These are phyloP conservation scores for Isichthys henryi DNA, from an alignment of 2,113 vertebrate genomes.

Conservation along the genomic window DNA sequence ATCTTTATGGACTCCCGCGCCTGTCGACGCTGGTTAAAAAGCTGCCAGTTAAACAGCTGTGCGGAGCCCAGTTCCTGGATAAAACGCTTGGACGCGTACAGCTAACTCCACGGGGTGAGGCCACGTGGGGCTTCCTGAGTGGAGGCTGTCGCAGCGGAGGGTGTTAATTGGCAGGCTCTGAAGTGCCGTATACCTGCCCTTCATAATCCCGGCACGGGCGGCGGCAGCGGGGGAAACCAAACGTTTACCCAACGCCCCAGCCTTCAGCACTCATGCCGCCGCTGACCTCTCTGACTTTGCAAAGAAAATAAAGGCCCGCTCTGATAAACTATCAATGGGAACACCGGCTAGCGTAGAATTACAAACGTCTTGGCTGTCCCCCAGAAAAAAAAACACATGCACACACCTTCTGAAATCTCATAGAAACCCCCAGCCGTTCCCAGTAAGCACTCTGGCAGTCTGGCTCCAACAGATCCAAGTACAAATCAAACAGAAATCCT, in stretches of 20 bases:
- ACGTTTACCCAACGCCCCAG: slow-evolving; percentile 50
- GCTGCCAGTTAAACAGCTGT: slow-evolving; percentile 63
- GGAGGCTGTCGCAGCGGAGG: slow-evolving; percentile 55
- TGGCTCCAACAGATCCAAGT: slow-evolving; percentile 34
- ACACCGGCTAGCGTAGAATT: slow-evolving; percentile 21
- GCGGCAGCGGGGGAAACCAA: slow-evolving; percentile 46
- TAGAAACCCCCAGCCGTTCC: not conserved
- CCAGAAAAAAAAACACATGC: not conserved
- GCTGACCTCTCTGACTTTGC: slow-evolving; percentile 32
- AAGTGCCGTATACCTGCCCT: slow-evolving; percentile 61
- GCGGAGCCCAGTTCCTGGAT: slow-evolving; percentile 51
- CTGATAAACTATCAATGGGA: slow-evolving; percentile 25
- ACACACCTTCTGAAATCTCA: not conserved
- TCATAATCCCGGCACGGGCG: slow-evolving; percentile 55
- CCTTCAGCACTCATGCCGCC: slow-evolving; percentile 27
- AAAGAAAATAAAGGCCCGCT: slow-evolving; percentile 34
- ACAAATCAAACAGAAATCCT: slow-evolving; percentile 28
- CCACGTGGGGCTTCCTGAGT: slow-evolving; percentile 63
- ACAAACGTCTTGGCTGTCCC: not conserved
- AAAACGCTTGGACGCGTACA: slow-evolving; percentile 58
- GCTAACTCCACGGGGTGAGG: slow-evolving; percentile 59
- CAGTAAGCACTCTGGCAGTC: slow-evolving; percentile 34
- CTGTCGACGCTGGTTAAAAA: slow-evolving; percentile 55
- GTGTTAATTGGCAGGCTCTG: slow-evolving; percentile 66
- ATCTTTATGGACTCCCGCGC: slow-evolving; percentile 63